Evolutionary conservation across 2,888 invertebrate genomes (phyloP).

Genomic region (Orthosia gothica): DNA sequence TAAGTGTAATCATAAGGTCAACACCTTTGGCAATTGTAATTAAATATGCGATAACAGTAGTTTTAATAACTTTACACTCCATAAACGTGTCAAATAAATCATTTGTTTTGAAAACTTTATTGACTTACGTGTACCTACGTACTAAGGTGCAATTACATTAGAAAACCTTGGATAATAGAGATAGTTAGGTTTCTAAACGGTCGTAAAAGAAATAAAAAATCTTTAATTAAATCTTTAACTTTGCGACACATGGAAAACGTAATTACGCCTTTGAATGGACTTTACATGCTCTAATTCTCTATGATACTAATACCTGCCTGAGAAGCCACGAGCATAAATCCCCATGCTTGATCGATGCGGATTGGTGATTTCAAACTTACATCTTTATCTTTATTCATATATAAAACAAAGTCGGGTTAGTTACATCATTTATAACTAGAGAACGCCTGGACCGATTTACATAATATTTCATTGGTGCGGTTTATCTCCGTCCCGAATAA

Average conservation of each 20-base stretch:
- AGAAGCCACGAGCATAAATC: no score
- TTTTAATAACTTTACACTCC: slow-evolving; percentile 50
- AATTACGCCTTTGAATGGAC: slow-evolving; percentile 19
- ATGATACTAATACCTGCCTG: no score
- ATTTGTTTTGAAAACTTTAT: slow-evolving; percentile 52
- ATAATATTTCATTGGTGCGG: no score
- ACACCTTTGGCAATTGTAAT: slow-evolving; percentile 36
- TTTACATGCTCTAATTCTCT: slow-evolving; percentile 30
- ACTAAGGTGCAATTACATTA: slow-evolving; percentile 33
- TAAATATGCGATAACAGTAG: slow-evolving; percentile 50
- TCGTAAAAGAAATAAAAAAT: slow-evolving; percentile 39
- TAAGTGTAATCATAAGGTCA: slow-evolving; percentile 44
- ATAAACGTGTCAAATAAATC: slow-evolving; percentile 61
- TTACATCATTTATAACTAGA: no score
- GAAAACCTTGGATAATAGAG: slow-evolving; percentile 55
- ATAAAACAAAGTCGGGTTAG: no score
- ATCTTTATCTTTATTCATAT: no score
- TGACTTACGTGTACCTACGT: slow-evolving; percentile 12
- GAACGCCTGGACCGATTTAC: no score
- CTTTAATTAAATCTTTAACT: slow-evolving; percentile 40
- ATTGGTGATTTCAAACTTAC: no score
- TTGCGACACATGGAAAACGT: slow-evolving; percentile 42
- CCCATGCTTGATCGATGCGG: no score
- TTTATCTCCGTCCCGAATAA: no score
- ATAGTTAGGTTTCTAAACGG: slow-evolving; percentile 40